phyloP scores from a whole-genome alignment of 92 coral and sea anemone species.

The Isaurus tuberculatus region DNA sequence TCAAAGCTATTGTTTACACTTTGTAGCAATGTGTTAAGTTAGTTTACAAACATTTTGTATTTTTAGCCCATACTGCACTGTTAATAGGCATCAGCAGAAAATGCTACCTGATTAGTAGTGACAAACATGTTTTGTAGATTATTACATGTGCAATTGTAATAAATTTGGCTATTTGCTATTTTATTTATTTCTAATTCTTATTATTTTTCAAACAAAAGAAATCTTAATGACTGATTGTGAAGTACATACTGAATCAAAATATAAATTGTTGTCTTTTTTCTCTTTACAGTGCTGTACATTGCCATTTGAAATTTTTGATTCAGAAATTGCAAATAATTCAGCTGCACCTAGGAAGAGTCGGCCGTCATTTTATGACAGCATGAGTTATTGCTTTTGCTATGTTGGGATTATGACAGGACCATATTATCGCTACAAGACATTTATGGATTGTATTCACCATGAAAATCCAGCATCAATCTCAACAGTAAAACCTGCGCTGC shows the following conservation, averaged over 20 bases:
- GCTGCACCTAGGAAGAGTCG: slow-evolving; percentile 50
- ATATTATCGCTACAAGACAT: slow-evolving; percentile 92
- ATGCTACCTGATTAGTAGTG: too few relatives aligned
- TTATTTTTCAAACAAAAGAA: too few relatives aligned
- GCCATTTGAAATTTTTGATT: slow-evolving; percentile 91
- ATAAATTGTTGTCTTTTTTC: neutral
- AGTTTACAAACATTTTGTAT: too few relatives aligned
- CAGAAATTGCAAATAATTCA: slow-evolving; percentile 56
- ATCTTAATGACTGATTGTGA: neutral
- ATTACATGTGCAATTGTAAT: too few relatives aligned
- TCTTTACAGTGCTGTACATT: slow-evolving; percentile 82
- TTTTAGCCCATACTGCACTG: too few relatives aligned
- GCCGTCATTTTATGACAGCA: slow-evolving; percentile 79
- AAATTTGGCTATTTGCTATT: too few relatives aligned
- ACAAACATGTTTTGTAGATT: too few relatives aligned
- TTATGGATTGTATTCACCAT: slow-evolving; percentile 83
- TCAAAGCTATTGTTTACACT: too few relatives aligned
- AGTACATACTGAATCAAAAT: too few relatives aligned
- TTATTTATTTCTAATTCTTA: too few relatives aligned
- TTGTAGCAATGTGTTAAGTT: too few relatives aligned
- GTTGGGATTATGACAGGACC: slow-evolving; percentile 96
- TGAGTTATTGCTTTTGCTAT: slow-evolving; percentile 88
- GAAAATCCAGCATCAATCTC: slow-evolving; percentile 79
- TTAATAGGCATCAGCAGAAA: too few relatives aligned
- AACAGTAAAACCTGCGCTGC: slow-evolving; percentile 74